These are phyloP conservation scores for Epinotia nisella DNA, from an alignment of 2,888 invertebrate genomes.

Conservation along the genomic window DNA sequence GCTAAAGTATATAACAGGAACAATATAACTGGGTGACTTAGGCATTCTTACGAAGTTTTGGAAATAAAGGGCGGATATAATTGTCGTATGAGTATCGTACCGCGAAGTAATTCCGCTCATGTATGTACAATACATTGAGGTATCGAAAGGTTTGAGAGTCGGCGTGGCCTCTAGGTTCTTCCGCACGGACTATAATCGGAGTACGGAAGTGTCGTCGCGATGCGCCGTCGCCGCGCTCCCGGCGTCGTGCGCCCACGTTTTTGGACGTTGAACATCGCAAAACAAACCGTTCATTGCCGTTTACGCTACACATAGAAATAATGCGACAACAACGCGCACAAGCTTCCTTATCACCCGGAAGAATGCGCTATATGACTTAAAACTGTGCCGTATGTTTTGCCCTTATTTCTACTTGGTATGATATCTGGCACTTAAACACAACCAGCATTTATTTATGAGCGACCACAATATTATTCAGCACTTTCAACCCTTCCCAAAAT, in stretches of 20 bases:
- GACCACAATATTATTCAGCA: not conserved
- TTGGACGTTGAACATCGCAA: slow-evolving; percentile 52
- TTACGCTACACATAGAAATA: slow-evolving; percentile 53
- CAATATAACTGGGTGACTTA: too few relatives aligned
- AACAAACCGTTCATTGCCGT: slow-evolving; percentile 45
- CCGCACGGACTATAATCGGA: slow-evolving; percentile 78
- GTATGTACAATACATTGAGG: slow-evolving; percentile 44
- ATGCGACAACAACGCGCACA: slow-evolving; percentile 57
- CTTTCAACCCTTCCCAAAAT: not conserved
- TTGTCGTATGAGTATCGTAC: not conserved
- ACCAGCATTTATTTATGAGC: not conserved
- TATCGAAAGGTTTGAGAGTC: slow-evolving; percentile 56
- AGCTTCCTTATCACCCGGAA: slow-evolving; percentile 75
- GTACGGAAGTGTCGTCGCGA: slow-evolving; percentile 68
- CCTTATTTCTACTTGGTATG: not conserved
- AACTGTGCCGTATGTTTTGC: slow-evolving; percentile 15
- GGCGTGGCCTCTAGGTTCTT: slow-evolving; percentile 71
- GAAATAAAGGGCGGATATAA: not conserved
- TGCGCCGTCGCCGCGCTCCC: slow-evolving; percentile 54
- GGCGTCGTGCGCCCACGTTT: slow-evolving; percentile 53
- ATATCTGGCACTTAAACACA: not conserved
- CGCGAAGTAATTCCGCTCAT: not conserved
- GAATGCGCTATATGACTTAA: slow-evolving; percentile 49
- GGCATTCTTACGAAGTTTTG: too few relatives aligned
- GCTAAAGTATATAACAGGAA: too few relatives aligned